Base-by-base conservation (phyloP, 2,113 vertebrate genomes). In the Lasiurus borealis region DNA sequence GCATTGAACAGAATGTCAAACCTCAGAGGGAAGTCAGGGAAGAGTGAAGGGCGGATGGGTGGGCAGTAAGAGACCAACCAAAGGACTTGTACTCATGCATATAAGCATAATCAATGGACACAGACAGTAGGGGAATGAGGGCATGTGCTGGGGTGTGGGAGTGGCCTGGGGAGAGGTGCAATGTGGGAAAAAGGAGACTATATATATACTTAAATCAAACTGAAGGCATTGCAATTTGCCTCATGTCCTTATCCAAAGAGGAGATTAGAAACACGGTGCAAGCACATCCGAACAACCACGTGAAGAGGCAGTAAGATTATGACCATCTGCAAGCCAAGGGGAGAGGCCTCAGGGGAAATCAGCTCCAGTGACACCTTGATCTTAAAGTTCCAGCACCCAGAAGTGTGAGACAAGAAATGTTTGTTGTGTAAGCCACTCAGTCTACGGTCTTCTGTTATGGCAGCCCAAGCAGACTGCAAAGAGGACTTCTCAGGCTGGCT, bases 241-340 rank as follows among this genome's bases (percentile, higher is more conserved):
- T 21, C 13, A 2, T 12, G 3, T 64, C 15, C 31, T 73, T 77
- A 14, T 52, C 23, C 73, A 5, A 82, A 72, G 75, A 69, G 31
- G 66, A 83, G 40, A 66, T 36, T 16, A 76, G 34, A 31, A 34
- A 27, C 18, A 14, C 1, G 23, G 18, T 66, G n/a, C 31, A 8
- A 23, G 31, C 1, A 5, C 13, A 77, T 19, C 48, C 4, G 3
- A 23, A 19, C n/a, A 2, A 9, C 16, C 23, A 1, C 1, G 6
- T 8, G 27, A 44, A 21, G 52, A 31, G 21, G 4, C 29, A 40
- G 27, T 9, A 8, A 36, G 40, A 82, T 36, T 18, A 75, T 1
- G 10, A 44, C 44, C 18, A 2, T 57, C 8, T 50, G 40, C 5
- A n/a, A n/a, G 62, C 40, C 69, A 13, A 27, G 16, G 29, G 54